Evolutionary conservation across 2,797 vertebrate genomes (phyloP).

Genomic region (Neosalanx taihuensis): DNA sequence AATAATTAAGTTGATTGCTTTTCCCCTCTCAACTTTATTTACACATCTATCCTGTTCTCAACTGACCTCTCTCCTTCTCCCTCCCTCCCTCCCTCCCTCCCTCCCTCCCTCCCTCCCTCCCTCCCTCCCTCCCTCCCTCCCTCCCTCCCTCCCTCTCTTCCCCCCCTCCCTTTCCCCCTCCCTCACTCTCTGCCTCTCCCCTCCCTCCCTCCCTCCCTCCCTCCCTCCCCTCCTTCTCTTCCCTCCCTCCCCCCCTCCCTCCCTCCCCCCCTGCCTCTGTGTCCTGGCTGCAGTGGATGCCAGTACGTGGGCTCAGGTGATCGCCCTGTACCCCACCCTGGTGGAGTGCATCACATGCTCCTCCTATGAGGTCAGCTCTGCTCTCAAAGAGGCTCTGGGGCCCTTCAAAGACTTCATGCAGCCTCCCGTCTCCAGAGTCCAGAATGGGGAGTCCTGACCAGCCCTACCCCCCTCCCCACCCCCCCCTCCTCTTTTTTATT

Average conservation of each 20-base stretch:
- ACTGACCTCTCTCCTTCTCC: background rate
- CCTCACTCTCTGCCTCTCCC: background rate
- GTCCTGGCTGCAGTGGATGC: slow-evolving; percentile 82
- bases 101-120: background rate
- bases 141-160: slow-evolving; percentile 2
- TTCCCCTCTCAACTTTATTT: slow-evolving; percentile 30
- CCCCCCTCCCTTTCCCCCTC: background rate
- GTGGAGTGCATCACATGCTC: slow-evolving; percentile 98
- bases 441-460: slow-evolving; percentile 96
- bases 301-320: slow-evolving; percentile 96
- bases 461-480: slow-evolving; percentile 15
- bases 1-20: slow-evolving; percentile 56
- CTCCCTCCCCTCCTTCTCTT: background rate
- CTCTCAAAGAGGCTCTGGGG: slow-evolving; percentile 94
- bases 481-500: background rate
- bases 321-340: slow-evolving; percentile 94
- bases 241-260: background rate
- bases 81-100: background rate
- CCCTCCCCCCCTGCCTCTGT: background rate
- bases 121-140: slow-evolving; percentile 6
- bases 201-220: slow-evolving; percentile 12
- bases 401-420: slow-evolving; percentile 99
- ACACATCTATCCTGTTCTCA: slow-evolving; percentile 3
- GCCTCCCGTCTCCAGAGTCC: slow-evolving; percentile 90
- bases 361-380: slow-evolving; percentile 93